Percentiles rank a stretch among this genome's conserved stretches.
Evolutionary conservation across 2,797 vertebrate genomes (phyloP).

Genomic region (Cynodonichthys magdalenae): DNA sequence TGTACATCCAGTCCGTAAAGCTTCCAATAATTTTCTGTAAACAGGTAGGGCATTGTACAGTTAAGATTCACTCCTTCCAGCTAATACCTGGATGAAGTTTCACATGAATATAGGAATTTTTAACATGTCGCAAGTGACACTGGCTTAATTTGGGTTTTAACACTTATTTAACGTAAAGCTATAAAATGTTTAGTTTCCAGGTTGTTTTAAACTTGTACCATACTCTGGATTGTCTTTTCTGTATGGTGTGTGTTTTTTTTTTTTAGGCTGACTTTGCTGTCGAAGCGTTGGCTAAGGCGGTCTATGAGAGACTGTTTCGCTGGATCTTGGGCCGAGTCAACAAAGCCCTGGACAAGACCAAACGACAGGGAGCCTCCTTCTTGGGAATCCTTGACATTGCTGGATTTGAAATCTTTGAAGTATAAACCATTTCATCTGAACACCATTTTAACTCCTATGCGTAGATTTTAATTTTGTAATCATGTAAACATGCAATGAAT

Average conservation of each 20-base stretch:
- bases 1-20: too few species aligned
- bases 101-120: too few species aligned
- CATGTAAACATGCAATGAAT: not conserved
- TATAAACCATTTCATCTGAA: conserved; percentile 43
- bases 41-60: too few species aligned
- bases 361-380: conserved; percentile 95
- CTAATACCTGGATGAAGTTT: too few species aligned
- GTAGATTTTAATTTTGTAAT: not conserved
- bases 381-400: conserved; percentile 97
- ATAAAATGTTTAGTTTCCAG: not conserved
- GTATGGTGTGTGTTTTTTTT: conserved; percentile 13
- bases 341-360: conserved; percentile 96
- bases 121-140: too few species aligned
- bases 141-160: too few species aligned
- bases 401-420: conserved; percentile 98
- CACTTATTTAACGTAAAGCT: not conserved
- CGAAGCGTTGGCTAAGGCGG: conserved; percentile 94
- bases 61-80: too few species aligned
- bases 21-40: too few species aligned
- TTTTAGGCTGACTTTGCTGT: conserved; percentile 92
- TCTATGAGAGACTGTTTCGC: conserved; percentile 93
- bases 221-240: not conserved
- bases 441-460: not conserved
- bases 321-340: conserved; percentile 93
- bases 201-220: not conserved